Conservation (phyloP, 2,797 vertebrate species). For the Pseudochromis fuscus region DNA sequence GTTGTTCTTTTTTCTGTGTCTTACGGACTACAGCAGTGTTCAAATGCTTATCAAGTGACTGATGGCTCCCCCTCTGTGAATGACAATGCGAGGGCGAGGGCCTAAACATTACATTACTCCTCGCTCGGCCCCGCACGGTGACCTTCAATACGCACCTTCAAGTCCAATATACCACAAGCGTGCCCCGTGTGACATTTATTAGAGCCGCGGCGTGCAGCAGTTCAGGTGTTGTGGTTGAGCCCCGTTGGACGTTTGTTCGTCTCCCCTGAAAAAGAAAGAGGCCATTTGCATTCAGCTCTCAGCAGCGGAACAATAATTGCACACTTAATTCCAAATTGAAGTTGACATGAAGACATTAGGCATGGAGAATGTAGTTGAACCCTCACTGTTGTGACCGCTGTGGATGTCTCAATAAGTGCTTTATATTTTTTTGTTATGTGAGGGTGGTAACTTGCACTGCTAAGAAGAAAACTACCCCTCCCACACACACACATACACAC, state of each 20-base stretch:
- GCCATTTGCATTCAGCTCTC: conserved; percentile 63
- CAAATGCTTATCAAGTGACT: conserved; percentile 55
- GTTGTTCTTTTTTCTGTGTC: conserved; percentile 70
- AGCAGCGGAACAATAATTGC: conserved; percentile 61
- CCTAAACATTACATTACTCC: conserved; percentile 34
- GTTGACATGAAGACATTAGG: conserved; percentile 70
- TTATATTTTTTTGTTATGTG: conserved; percentile 76
- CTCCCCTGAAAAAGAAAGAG: conserved; percentile 39
- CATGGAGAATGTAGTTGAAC: conserved; percentile 80
- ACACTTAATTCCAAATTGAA: conserved; percentile 69
- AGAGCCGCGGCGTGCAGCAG: conserved; percentile 33
- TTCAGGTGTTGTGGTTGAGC: conserved; percentile 47
- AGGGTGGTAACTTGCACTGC: conserved; percentile 76
- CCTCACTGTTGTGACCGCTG: conserved; percentile 76
- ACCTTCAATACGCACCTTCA: conserved; percentile 68
- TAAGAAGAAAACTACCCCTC: conserved; percentile 73
- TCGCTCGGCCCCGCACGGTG: conserved; percentile 55
- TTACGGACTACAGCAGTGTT: conserved; percentile 68
- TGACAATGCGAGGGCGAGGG: conserved; percentile 60
- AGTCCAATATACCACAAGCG: conserved; percentile 52
- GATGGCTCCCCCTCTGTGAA: conserved; percentile 68
- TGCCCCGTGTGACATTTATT: conserved; percentile 47
- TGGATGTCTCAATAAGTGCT: conserved; percentile 86
- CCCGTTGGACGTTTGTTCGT: conserved; percentile 50
- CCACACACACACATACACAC: conserved; percentile 41